Base-by-base conservation (phyloP, 64 coral and sea anemone species). In the Stylophora pistillata region DNA sequence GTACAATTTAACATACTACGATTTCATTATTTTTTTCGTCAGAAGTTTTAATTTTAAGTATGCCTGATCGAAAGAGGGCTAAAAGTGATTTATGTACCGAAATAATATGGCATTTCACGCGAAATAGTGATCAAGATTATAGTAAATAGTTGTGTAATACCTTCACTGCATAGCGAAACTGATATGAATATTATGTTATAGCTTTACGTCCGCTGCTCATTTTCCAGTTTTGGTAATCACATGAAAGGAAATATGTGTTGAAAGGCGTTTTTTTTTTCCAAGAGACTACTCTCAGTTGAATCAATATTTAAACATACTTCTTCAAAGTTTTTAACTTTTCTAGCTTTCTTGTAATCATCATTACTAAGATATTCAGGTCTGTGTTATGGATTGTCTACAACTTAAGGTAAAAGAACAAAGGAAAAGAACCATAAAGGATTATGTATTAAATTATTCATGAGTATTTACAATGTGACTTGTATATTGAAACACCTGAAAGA, bases 361-460 rank as follows among this genome's bases (percentile, higher is more conserved):
- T 76, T 52, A 20, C 21, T 76, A 20, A n/a, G 41, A 0, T 14
- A 41, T 20, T 23, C 20, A 55, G 23, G 47, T 53, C 20, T 47
- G 60, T 84, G 80, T 84, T 63, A n/a, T 68, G 64, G 64, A 68
- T 68, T 68, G 64, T 68, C 64, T 68, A 37, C 10, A 23, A 70
- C 21, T 37, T 25, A 23, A 33, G 17, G 66, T 60, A 47, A 84
- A 84, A 84, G 80, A 84, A 84, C 62, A 84, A 84, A 84, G 33
- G 80, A 54, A 84, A 34, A 20, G 5, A 53, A 53, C 10, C 62
- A 70, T 84, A 69, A 70, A 70, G 80, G 26, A 28, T 69, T 69
- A 13, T 29, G 69, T 84, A 68, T 55, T 69, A 69, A 84, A 69
- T 84, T 65, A 69, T 84, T 82, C 31, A 82, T 16, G 7, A 60